phyloP scores from a whole-genome alignment of 2,797 vertebrate genomes.

The Neopelma chrysocephalum region DNA sequence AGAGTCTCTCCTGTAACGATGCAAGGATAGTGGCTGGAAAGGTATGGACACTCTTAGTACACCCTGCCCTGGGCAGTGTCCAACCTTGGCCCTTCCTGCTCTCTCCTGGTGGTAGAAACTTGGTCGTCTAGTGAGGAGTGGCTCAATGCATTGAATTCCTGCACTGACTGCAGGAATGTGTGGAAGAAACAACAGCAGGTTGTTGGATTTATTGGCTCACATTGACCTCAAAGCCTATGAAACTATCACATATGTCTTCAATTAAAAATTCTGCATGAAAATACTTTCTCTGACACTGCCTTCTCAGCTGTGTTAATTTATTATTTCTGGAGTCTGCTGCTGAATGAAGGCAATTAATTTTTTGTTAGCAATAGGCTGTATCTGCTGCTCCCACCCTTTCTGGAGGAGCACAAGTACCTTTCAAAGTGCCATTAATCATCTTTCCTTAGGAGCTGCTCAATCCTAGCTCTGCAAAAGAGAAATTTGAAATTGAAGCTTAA shows the following conservation, averaged over 20 bases:
- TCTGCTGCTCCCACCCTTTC: not conserved
- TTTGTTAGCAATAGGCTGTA: not conserved
- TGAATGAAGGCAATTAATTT: not conserved
- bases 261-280: not conserved
- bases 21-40: not conserved
- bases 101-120: not conserved
- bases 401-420: not conserved
- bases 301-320: not conserved
- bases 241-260: not conserved
- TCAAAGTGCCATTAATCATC: not conserved
- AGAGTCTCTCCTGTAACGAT: not conserved
- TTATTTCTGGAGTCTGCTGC: not conserved
- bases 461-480: not conserved
- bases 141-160: not conserved
- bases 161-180: not conserved
- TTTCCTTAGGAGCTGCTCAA: not conserved
- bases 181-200: not conserved
- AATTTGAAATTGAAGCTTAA: not conserved
- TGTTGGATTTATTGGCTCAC: not conserved
- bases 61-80: not conserved
- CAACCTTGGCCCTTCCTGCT: not conserved
- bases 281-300: not conserved
- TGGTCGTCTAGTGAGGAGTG: not conserved
- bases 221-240: not conserved
- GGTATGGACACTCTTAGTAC: not conserved